Evolutionary conservation across 1,140 invertebrate genomes (phyloP).

Genomic region (Orchestia grillus): DNA sequence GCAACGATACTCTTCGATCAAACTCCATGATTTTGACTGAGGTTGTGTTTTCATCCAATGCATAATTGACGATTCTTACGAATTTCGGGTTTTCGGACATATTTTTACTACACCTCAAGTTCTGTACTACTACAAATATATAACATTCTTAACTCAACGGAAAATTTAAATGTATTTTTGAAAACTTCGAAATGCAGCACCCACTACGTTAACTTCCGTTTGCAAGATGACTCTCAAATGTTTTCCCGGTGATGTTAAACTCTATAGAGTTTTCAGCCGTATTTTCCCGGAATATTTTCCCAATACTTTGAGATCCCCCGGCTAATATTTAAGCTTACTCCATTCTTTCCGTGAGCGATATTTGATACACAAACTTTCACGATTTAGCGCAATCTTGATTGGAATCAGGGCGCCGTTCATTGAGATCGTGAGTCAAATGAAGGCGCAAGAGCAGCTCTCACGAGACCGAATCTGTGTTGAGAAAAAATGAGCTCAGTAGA

Average conservation of each 20-base stretch:
- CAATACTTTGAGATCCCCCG: not conserved
- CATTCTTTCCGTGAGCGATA: not conserved
- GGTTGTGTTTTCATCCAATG: too few species aligned
- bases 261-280: not conserved
- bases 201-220: too few species aligned
- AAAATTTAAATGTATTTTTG: too few species aligned
- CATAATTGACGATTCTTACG: too few species aligned
- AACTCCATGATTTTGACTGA: too few species aligned
- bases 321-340: not conserved
- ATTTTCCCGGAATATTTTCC: not conserved
- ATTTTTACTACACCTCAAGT: too few species aligned
- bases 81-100: too few species aligned
- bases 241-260: not conserved
- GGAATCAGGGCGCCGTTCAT: slow-evolving; percentile 16
- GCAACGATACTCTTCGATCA: too few species aligned
- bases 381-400: slow-evolving; percentile 47
- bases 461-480: not conserved
- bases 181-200: too few species aligned
- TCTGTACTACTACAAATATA: too few species aligned
- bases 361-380: slow-evolving; percentile 26
- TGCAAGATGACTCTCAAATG: too few species aligned
- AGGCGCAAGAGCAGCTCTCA: not conserved
- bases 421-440: slow-evolving; percentile 54
- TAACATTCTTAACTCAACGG: too few species aligned
- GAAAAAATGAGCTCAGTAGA: not conserved